Evolutionary conservation across 2,888 invertebrate genomes (phyloP).

Genomic region (Oxystoma pomonae): DNA sequence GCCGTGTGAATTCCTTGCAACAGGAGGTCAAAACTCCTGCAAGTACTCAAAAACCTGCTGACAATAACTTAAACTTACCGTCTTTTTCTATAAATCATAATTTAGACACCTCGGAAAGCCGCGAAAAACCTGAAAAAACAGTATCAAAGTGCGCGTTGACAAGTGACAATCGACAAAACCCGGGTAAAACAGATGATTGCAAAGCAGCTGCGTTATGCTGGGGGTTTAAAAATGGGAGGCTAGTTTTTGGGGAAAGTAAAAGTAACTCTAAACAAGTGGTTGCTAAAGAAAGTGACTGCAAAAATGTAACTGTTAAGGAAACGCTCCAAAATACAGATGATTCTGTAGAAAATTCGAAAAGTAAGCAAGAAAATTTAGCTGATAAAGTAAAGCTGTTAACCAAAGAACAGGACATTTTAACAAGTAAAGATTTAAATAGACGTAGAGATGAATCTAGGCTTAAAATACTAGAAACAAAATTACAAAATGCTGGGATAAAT

Average conservation of each 20-base stretch:
- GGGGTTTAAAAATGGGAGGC: slow-evolving; percentile 21
- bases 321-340: too few species aligned
- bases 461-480: slow-evolving; percentile 49
- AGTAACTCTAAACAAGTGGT: slow-evolving; percentile 20
- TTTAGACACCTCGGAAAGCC: too few species aligned
- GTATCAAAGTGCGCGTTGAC: neutral
- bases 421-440: slow-evolving; percentile 36
- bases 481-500: slow-evolving; percentile 40
- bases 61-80: neutral
- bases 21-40: slow-evolving; percentile 7
- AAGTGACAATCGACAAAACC: slow-evolving; percentile 1
- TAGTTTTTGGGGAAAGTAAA: slow-evolving; percentile 20
- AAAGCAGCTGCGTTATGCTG: slow-evolving; percentile 15
- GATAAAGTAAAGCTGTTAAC: too few species aligned
- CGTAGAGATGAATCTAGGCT: slow-evolving; percentile 47
- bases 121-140: too few species aligned
- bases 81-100: too few species aligned
- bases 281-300: neutral
- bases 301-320: too few species aligned
- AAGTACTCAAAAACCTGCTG: neutral
- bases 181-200: neutral
- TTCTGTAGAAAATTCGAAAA: too few species aligned
- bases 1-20: slow-evolving; percentile 17
- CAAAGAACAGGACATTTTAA: slow-evolving; percentile 3
- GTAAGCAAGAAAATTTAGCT: too few species aligned